These are phyloP conservation scores for Limonius californicus DNA, from an alignment of 1,140 invertebrate genomes.

Conservation along the genomic window DNA sequence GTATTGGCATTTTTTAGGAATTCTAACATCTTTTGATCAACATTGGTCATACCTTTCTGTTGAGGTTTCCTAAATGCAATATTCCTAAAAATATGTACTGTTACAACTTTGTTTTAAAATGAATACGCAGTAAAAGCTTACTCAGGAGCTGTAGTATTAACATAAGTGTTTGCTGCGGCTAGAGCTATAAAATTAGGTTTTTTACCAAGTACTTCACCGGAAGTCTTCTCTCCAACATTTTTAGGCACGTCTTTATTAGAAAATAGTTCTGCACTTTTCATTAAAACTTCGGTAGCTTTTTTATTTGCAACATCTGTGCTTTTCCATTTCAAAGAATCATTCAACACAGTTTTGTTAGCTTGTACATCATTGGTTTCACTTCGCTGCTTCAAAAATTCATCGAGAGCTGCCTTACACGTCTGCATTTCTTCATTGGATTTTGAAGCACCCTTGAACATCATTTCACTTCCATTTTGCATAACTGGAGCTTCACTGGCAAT, in stretches of 20 bases:
- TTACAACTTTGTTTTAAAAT: too few species aligned
- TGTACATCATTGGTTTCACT: neutral
- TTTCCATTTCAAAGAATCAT: neutral
- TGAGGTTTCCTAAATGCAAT: neutral
- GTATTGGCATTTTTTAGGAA: conserved; percentile 11
- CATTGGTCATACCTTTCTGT: neutral
- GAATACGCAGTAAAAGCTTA: neutral
- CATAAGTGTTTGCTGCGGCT: neutral
- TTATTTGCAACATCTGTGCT: neutral
- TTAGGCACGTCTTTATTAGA: neutral
- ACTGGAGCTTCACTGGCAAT: conserved; percentile 17
- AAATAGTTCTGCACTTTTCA: neutral
- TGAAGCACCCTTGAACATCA: too few species aligned
- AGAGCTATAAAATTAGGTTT: neutral
- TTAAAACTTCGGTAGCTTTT: neutral
- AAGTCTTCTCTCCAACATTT: neutral
- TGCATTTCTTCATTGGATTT: neutral
- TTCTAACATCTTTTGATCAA: conserved; percentile 7
- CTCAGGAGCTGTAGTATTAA: neutral
- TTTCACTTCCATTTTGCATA: neutral
- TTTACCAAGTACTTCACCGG: neutral
- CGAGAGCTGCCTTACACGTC: neutral
- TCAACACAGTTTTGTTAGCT: neutral
- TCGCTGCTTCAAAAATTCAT: neutral
- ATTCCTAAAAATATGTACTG: neutral